Conservation (phyloP, 2,888 invertebrate genomes). For the Magallana nippona region DNA sequence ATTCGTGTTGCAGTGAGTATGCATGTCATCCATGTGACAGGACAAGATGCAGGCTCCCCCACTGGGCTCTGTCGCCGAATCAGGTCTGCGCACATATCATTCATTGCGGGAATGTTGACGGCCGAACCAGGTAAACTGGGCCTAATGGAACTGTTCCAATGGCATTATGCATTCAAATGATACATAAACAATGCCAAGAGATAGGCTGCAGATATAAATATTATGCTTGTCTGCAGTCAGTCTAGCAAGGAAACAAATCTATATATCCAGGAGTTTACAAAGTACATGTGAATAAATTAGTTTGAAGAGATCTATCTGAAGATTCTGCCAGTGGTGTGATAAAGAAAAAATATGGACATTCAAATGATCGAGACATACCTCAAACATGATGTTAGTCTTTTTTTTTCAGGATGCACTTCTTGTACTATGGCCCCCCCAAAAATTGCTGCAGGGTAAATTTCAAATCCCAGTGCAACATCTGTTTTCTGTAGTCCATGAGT, state of each 20-base stretch:
- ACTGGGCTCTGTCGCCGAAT: not conserved
- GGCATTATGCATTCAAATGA: conserved; percentile 8
- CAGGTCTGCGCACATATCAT: not conserved
- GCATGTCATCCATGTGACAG: not conserved
- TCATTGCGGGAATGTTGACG: not conserved
- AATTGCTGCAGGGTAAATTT: too few relatives aligned
- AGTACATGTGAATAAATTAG: conserved; percentile 3
- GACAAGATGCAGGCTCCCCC: not conserved
- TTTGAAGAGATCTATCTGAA: not conserved
- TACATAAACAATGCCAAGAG: not conserved
- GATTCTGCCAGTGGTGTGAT: too few relatives aligned
- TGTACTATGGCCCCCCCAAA: too few relatives aligned
- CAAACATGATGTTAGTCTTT: too few relatives aligned
- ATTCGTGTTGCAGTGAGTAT: not conserved
- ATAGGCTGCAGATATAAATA: not conserved
- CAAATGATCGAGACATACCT: too few relatives aligned
- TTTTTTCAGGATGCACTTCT: too few relatives aligned
- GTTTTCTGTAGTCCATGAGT: too few relatives aligned
- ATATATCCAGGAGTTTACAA: not conserved
- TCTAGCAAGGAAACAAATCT: not conserved
- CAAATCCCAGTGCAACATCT: too few relatives aligned
- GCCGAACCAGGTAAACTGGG: not conserved
- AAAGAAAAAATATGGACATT: too few relatives aligned
- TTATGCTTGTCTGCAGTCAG: conserved; percentile 2
- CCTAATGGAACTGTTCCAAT: not conserved